A percentile compares a stretch with the other conserved stretches of the same genome.
Conservation (phyloP, 1,140 invertebrate genomes). For the Dendroctonus valens region DNA sequence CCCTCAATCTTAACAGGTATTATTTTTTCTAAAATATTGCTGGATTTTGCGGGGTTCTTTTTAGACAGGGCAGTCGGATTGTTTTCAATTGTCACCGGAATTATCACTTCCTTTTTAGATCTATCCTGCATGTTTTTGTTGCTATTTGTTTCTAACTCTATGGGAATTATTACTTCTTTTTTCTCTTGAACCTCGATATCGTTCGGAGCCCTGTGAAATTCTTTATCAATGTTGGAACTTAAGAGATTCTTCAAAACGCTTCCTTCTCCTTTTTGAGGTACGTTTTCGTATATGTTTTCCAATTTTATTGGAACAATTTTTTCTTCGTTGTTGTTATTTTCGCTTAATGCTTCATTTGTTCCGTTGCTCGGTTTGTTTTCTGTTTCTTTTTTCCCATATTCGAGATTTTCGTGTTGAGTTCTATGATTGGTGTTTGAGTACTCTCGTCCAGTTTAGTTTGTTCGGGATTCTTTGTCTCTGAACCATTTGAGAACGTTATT, state of each 20-base stretch:
- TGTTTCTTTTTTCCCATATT: too few relatives aligned
- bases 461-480: too few relatives aligned
- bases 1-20: constrained; percentile 1
- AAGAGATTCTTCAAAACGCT: constrained; percentile 2
- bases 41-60: background rate
- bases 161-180: constrained; percentile 2
- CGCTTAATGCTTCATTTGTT: too few relatives aligned
- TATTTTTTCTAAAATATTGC: background rate
- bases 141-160: constrained; percentile 1
- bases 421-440: too few relatives aligned
- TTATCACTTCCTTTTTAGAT: constrained; percentile 16
- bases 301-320: constrained; percentile 11
- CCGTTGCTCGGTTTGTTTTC: too few relatives aligned
- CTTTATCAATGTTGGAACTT: too few relatives aligned
- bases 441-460: too few relatives aligned
- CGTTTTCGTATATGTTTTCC: background rate
- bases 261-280: background rate
- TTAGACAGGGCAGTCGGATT: background rate
- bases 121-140: constrained; percentile 1
- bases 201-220: background rate
- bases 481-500: background rate
- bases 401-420: too few relatives aligned
- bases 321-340: background rate
- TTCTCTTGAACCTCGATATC: background rate
- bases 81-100: constrained; percentile 14